phyloP scores from a whole-genome alignment of 2,888 invertebrate species.

The Lumbricus terrestris region DNA sequence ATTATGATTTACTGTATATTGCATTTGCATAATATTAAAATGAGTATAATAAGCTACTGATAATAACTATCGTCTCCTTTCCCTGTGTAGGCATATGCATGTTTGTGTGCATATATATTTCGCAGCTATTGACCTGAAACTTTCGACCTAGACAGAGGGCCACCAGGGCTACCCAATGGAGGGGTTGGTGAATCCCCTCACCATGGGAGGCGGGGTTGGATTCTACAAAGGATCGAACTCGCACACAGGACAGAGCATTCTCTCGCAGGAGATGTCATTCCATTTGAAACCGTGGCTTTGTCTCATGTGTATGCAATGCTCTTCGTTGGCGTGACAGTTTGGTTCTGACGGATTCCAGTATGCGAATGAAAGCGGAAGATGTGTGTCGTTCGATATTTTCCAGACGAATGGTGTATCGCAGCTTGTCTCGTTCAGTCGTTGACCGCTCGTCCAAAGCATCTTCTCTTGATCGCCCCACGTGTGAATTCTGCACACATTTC shows the following conservation, averaged over 20 bases:
- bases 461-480: background rate
- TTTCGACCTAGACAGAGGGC: too few relatives aligned
- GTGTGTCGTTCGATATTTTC: background rate
- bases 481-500: background rate
- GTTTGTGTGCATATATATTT: too few relatives aligned
- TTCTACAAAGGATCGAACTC: background rate
- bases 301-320: background rate
- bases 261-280: background rate
- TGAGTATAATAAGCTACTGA: too few relatives aligned
- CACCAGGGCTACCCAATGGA: too few relatives aligned
- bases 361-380: background rate
- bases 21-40: too few relatives aligned
- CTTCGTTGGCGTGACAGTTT: background rate
- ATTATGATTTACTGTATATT: too few relatives aligned
- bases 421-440: background rate
- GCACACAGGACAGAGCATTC: background rate
- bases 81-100: too few relatives aligned
- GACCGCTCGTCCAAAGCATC: background rate
- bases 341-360: background rate
- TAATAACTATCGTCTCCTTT: too few relatives aligned
- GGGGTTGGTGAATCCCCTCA: too few relatives aligned
- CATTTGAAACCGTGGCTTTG: background rate
- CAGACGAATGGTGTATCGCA: background rate
- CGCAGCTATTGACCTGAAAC: too few relatives aligned
- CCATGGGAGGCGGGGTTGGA: too few relatives aligned